These are phyloP conservation scores for Ectropis crepuscularia DNA, from an alignment of 2,888 invertebrate genomes.

Conservation along the genomic window DNA sequence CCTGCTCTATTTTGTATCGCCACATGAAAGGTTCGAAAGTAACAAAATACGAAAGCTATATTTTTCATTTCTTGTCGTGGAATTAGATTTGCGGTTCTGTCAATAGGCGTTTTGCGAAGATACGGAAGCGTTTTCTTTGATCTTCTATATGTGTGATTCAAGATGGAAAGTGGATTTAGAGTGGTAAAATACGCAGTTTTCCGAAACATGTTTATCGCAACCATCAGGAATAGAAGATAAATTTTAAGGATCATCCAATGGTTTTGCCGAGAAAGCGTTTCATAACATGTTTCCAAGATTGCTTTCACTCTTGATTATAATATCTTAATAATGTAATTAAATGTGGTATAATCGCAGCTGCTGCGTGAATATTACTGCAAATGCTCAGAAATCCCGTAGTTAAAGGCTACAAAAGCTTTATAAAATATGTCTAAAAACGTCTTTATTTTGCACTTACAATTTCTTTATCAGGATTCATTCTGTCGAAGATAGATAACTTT, in stretches of 20 bases:
- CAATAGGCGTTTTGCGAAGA: constrained; percentile 55
- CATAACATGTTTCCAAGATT: background rate
- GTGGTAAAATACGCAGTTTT: constrained; percentile 11
- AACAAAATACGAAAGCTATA: constrained; percentile 58
- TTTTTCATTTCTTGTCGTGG: constrained; percentile 59
- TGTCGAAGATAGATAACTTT: too few species aligned
- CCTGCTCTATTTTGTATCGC: constrained; percentile 64
- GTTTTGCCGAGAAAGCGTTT: background rate
- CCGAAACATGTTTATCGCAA: constrained; percentile 8
- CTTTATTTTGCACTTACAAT: too few species aligned
- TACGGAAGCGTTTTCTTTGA: constrained; percentile 48
- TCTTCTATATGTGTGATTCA: constrained; percentile 46
- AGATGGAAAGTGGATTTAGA: constrained; percentile 31
- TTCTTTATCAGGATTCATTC: too few species aligned
- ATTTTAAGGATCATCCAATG: background rate
- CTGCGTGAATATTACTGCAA: too few species aligned
- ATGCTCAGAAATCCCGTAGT: too few species aligned
- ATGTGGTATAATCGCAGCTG: too few species aligned
- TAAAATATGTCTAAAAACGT: too few species aligned
- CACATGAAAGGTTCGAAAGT: constrained; percentile 63
- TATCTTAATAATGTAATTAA: too few species aligned
- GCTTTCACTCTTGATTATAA: too few species aligned
- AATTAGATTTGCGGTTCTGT: constrained; percentile 69
- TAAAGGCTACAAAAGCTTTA: too few species aligned
- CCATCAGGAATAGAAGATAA: background rate